Base-by-base conservation (phyloP, 2,888 invertebrate species). In the Pediacus dermestoides region DNA sequence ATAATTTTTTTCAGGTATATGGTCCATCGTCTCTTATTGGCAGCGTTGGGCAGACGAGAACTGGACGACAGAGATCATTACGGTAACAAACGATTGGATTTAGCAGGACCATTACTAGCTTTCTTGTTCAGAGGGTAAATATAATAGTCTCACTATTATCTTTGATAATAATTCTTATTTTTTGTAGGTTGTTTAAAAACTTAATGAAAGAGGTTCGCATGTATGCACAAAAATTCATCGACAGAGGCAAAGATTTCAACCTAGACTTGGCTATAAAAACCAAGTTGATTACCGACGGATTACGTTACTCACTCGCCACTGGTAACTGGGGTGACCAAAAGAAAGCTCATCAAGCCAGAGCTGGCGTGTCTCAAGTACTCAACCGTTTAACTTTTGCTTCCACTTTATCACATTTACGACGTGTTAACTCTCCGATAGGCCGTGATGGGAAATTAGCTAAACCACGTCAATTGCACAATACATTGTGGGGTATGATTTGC, bases 321-420 rank as follows among this genome's bases (percentile, higher is more conserved):
- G 99, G 99, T 21, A 99, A 99, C 70, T 99, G 99, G 99, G 99
- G 99, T 30, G 99, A 99, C 68, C 99, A 99, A 72, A 99, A 99
- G 71, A 99, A 99, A 68, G 99, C 99, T 38, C 97, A 99, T 81
- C 94, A 95, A 72, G 96, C 93, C 12, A 77, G 95, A 70, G 94
- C 94, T 54, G 95, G 95, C 30, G 95, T 95, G 14, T 92, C 93
- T 30, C 91, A 95, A 78, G 97, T 99, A 71, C 86, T 99, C 70
- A 99, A 99, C 68, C 78, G 99, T 54, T 73, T 99, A 50, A 99
- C 99, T 0, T 99, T 96, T 74, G 97, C 96, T 2, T 99, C 99
- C 0, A 99, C 99, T 0, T 73, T 99, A 45, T 97, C 97, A 4
- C 99, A 99, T 81, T 82, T 99, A 60, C 76, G 99, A 30, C 85